phyloP scores from a whole-genome alignment of 2,797 vertebrate genomes.

The Malacoctenus gilli region DNA sequence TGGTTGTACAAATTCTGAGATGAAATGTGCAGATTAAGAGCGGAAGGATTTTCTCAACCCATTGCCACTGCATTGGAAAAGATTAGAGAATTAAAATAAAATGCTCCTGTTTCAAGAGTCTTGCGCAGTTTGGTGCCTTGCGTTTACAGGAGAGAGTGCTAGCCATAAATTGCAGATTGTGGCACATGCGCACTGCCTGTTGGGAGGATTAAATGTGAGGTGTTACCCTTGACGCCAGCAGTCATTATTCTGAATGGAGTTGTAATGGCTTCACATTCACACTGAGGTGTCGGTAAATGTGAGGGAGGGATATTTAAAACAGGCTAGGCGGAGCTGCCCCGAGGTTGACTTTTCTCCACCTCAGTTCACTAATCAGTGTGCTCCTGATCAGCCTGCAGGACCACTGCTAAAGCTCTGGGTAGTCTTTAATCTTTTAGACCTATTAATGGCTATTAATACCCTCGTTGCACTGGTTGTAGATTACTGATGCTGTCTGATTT shows the following conservation, averaged over 20 bases:
- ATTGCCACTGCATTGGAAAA: conserved; percentile 34
- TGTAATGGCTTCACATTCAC: conserved; percentile 77
- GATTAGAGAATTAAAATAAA: conserved; percentile 22
- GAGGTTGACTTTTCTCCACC: conserved; percentile 55
- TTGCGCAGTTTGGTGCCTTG: neutral
- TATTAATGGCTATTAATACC: conserved; percentile 14
- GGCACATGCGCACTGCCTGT: conserved; percentile 43
- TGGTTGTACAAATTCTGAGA: conserved; percentile 66
- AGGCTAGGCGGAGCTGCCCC: conserved; percentile 69
- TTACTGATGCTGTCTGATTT: conserved; percentile 3
- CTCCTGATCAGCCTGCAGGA: conserved; percentile 21
- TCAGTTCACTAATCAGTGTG: conserved; percentile 42
- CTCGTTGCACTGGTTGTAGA: conserved; percentile 5
- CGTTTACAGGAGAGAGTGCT: conserved; percentile 37
- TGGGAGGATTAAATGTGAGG: conserved; percentile 66
- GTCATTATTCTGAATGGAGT: conserved; percentile 74
- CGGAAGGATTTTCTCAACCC: conserved; percentile 58
- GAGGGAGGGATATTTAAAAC: conserved; percentile 72
- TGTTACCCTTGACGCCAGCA: conserved; percentile 68
- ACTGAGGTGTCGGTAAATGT: conserved; percentile 71
- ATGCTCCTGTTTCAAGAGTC: conserved; percentile 24
- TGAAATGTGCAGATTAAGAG: conserved; percentile 67
- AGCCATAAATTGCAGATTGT: conserved; percentile 51
- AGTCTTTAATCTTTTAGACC: conserved; percentile 18
- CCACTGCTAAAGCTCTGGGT: conserved; percentile 7